phyloP scores from a whole-genome alignment of 2,888 invertebrate species.

The Dolichomitus sp. region DNA sequence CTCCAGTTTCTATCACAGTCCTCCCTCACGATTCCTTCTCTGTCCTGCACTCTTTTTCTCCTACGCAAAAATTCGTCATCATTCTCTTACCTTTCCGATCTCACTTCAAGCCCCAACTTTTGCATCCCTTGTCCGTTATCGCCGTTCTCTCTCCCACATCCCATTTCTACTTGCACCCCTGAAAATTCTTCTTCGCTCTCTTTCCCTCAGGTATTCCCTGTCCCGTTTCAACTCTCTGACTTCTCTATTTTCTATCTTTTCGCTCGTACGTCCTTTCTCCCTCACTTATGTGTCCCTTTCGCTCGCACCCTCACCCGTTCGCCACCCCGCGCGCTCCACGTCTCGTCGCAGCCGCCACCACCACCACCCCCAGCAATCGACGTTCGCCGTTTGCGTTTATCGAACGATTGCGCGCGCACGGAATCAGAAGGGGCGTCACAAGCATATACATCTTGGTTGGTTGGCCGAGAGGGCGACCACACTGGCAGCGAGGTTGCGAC shows the following conservation, averaged over 20 bases:
- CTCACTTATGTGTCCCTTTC: conserved; percentile 45
- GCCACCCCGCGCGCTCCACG: conserved; percentile 50
- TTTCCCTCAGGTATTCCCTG: conserved; percentile 50
- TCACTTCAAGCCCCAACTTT: conserved; percentile 2
- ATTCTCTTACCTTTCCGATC: not conserved
- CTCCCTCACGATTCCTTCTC: conserved; percentile 8
- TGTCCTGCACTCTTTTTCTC: not conserved
- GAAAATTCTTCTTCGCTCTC: conserved; percentile 39
- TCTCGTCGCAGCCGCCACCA: conserved; percentile 50
- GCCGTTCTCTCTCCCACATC: conserved; percentile 3
- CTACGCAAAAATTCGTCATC: conserved; percentile 15
- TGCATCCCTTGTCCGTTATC: not conserved
- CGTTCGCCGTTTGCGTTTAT: conserved; percentile 83
- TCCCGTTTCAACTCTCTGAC: conserved; percentile 55
- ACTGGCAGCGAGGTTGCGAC: conserved; percentile 76
- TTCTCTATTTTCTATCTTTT: conserved; percentile 40
- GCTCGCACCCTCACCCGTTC: conserved; percentile 50
- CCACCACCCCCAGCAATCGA: conserved; percentile 77
- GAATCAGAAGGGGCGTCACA: conserved; percentile 79
- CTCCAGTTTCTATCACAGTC: not conserved
- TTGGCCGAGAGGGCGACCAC: conserved; percentile 74
- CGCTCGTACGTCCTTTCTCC: conserved; percentile 36
- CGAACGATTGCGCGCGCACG: conserved; percentile 86
- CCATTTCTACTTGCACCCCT: not conserved
- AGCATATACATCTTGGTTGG: conserved; percentile 66